Evolutionary conservation across 2,888 invertebrate genomes (phyloP).

Genomic region (Andrena flavipes): DNA sequence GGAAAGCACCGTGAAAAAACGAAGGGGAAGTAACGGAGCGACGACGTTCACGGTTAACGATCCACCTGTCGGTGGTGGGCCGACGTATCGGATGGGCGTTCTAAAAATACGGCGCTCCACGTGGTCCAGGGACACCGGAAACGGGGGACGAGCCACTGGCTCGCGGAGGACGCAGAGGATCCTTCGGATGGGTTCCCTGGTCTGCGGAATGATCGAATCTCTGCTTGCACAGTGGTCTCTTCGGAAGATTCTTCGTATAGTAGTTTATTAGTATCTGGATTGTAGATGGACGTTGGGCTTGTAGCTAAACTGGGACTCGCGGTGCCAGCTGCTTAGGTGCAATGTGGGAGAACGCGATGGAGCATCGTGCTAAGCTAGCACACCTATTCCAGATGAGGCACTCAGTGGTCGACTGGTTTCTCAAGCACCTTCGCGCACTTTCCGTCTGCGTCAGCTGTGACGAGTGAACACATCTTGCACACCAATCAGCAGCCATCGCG

Average conservation of each 20-base stretch:
- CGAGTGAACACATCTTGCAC: background rate
- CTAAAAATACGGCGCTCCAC: slow-evolving; percentile 66
- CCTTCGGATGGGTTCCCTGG: background rate
- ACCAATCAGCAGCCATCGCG: background rate
- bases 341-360: too few relatives aligned
- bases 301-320: background rate
- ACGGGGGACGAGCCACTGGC: slow-evolving; percentile 30
- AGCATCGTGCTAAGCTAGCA: too few relatives aligned
- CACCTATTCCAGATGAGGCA: too few relatives aligned
- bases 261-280: background rate
- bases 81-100: slow-evolving; percentile 46
- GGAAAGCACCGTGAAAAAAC: slow-evolving; percentile 46
- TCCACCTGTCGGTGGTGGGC: slow-evolving; percentile 67
- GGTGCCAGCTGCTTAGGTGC: too few relatives aligned
- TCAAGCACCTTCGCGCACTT: too few relatives aligned
- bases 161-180: slow-evolving; percentile 16
- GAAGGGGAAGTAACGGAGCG: slow-evolving; percentile 16
- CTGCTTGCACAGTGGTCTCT: slow-evolving; percentile 3
- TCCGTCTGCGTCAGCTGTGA: background rate
- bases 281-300: background rate
- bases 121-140: slow-evolving; percentile 58
- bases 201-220: background rate
- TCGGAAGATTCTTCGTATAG: background rate
- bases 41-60: slow-evolving; percentile 65
- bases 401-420: too few relatives aligned